A percentile compares a stretch with the other conserved stretches of the same genome.
phyloP scores from a whole-genome alignment of 2,797 vertebrate species.

The Alosa sapidissima region DNA sequence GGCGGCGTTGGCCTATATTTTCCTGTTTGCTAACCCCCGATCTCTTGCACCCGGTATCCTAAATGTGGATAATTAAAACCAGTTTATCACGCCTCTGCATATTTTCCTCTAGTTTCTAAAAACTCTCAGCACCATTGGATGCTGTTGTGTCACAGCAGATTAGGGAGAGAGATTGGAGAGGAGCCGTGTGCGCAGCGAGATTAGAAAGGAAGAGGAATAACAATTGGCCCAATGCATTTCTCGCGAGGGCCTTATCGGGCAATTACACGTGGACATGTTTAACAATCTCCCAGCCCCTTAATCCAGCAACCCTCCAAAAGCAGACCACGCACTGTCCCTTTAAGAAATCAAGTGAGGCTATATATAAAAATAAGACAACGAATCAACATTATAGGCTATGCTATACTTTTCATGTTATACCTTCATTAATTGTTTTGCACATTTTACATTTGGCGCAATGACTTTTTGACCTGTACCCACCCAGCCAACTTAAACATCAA shows the following conservation, averaged over 20 bases:
- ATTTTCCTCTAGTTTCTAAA: conserved; percentile 89
- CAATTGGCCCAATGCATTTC: conserved; percentile 99
- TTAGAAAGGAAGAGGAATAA: conserved; percentile 99
- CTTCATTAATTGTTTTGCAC: neutral
- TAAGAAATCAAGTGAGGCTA: neutral
- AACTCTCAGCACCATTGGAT: conserved; percentile 87
- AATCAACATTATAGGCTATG: neutral
- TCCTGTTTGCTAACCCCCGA: conserved; percentile 92
- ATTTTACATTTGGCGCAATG: neutral
- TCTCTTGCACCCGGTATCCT: conserved; percentile 97
- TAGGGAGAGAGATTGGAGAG: conserved; percentile 99
- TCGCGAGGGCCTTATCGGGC: conserved; percentile 99
- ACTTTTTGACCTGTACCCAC: neutral
- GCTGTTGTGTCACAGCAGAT: conserved; percentile 97
- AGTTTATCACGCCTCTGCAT: conserved; percentile 99
- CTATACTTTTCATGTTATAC: neutral
- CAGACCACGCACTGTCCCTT: conserved; percentile 48
- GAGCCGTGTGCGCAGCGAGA: conserved; percentile 97
- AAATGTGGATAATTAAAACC: conserved; percentile 99
- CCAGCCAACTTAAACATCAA: neutral
- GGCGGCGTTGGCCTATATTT: conserved; percentile 83
- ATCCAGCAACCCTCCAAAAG: conserved; percentile 93
- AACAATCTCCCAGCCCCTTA: conserved; percentile 99
- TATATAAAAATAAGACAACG: neutral
- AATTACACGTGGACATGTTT: conserved; percentile 99